Evolutionary conservation across 2,113 vertebrate species (phyloP), one percentile per base, ranked within the genome.

Genomic region (Hypocryptadius cinnamomeus): DNA sequence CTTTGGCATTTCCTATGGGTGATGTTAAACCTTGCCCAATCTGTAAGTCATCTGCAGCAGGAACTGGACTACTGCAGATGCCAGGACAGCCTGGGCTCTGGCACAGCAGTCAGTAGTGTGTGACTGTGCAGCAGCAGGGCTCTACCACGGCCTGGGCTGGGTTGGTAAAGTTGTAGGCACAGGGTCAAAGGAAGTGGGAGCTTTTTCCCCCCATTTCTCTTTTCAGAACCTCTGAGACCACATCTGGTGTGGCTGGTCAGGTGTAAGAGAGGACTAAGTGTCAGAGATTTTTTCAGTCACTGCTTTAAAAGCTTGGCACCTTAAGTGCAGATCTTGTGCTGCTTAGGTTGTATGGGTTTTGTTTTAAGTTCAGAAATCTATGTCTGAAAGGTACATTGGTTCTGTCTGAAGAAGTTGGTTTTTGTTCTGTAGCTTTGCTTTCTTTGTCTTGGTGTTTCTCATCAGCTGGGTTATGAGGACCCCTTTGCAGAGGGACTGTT

Each of bases 131-230:
- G 48, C 74, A 82, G 33, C 15, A 3, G 22, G 51, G 24, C 27
- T 27, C n/a, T 39, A 1, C 54, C 31, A 8, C 0, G 0, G 2
- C 44, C 27, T 31, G n/a, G 40, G 20, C 37, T 45, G 54, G 37
- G 28, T 10, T 64, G 35, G 10, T 54, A 3, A 80, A 37, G 8
- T 15, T 77, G 18, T 33, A 70, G 24, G 21, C 13, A 33, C 9
- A 6, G 12, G 11, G 2, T 69, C 70, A 90, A 66, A 30, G 40
- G 57, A 87, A 42, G 4, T 48, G 28, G 13, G n/a, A 21, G 8
- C 18, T 47, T 47, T 61, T 22, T 2, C 8, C 1, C 4, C 5
- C 10, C 0, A 3, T 33, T 27, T 1, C 3, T 30, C n/a, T 53
- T 33, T 69, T 48, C 50, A 73, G 64, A 63, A 57, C 40, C 10